Conservation (phyloP, 2,797 vertebrate species). For the Amblyraja radiata region DNA sequence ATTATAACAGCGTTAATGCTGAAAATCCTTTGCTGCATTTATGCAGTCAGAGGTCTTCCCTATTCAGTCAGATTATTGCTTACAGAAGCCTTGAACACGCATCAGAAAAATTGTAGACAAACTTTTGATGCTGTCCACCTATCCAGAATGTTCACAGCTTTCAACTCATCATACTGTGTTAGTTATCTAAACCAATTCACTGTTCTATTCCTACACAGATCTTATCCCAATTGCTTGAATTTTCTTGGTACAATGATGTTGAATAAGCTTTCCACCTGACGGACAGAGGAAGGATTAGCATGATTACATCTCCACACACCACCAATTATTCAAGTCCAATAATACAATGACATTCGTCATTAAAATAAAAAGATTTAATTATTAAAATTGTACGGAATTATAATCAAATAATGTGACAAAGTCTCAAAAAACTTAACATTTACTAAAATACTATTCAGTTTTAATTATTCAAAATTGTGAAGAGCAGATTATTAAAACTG, state of each 20-base stretch:
- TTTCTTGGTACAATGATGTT: conserved; percentile 5
- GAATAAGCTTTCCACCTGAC: conserved; percentile 25
- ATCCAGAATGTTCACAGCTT: conserved; percentile 18
- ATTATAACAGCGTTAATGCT: conserved; percentile 83
- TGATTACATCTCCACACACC: conserved; percentile 24
- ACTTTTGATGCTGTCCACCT: conserved; percentile 37
- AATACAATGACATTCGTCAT: neutral
- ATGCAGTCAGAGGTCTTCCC: conserved; percentile 64
- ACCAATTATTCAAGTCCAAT: conserved; percentile 27
- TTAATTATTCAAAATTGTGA: conserved; percentile 26
- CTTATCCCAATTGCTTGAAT: conserved; percentile 37
- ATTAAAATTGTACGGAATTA: conserved; percentile 29
- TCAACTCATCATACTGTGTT: conserved; percentile 22
- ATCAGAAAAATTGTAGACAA: conserved; percentile 53
- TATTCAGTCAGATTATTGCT: conserved; percentile 78
- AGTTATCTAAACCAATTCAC: conserved; percentile 29
- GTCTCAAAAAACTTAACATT: neutral
- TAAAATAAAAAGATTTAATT: conserved; percentile 31
- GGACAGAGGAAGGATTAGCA: conserved; percentile 22
- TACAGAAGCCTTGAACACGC: conserved; percentile 63
- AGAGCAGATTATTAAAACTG: neutral
- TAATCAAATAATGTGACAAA: neutral
- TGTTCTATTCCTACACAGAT: conserved; percentile 33
- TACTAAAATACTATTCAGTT: conserved; percentile 20
- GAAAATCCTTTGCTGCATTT: conserved; percentile 72